phyloP scores from a whole-genome alignment of 2,113 vertebrate species.

The Phalacrocorax pelagicus region DNA sequence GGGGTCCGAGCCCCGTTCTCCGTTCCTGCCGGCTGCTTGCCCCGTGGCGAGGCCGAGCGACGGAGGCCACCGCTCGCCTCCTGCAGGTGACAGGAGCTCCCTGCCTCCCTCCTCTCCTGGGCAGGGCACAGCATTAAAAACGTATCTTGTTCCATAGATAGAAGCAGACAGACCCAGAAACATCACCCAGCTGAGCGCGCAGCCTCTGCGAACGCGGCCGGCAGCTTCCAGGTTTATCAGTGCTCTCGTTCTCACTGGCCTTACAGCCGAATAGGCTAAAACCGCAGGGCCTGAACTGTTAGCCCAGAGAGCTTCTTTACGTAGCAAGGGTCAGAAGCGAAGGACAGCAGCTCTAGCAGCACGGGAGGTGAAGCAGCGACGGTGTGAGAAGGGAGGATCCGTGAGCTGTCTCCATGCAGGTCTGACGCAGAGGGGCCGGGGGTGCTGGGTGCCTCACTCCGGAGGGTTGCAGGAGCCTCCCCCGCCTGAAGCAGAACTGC shows the following conservation, averaged over 20 bases:
- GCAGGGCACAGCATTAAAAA: background rate
- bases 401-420: background rate
- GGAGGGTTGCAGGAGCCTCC: background rate
- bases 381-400: background rate
- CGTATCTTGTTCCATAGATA: background rate
- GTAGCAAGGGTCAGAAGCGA: background rate
- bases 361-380: background rate
- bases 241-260: background rate
- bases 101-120: background rate
- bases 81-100: background rate
- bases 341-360: background rate
- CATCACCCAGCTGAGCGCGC: background rate
- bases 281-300: background rate
- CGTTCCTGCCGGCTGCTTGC: background rate
- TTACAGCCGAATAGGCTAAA: background rate
- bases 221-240: background rate
- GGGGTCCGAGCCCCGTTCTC: background rate
- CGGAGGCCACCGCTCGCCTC: background rate
- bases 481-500: background rate
- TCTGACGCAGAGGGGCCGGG: background rate
- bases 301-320: background rate
- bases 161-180: background rate
- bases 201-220: background rate
- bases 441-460: background rate
- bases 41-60: accelerated